Evolutionary conservation across 2,888 invertebrate genomes (phyloP), one percentile per base, ranked within the genome.

Genomic region (Phalera bucephala): DNA sequence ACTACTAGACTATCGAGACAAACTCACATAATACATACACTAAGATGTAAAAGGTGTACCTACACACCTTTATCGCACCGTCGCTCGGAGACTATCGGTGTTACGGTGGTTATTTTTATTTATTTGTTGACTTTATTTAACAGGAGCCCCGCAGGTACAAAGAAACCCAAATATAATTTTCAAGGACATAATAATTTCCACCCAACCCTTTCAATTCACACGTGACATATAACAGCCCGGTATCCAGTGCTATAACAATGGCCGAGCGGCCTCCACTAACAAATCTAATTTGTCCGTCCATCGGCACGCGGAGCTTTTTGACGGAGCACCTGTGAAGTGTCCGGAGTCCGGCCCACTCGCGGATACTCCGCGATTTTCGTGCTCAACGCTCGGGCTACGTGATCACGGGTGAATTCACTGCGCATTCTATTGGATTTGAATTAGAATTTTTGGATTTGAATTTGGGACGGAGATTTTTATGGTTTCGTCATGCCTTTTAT

Each of bases 201-300:
- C 17, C 17, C 3, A 3, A 17, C 17, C 17, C 17, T 17, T 17
- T 17, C 17, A 17, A 17, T 4, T 17, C 17, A 17, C 3, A 17
- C 17, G 17, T 17, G 17, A 17, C 17, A 17, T 17, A 17, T 4
- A 17, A 17, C 17, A 17, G 6, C 6, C 6, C 21, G 6, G n/a
- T n/a, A n/a, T 7, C 7, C 8, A n/a, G 4, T 7, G 21, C 8
- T 12, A 27, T n/a, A 27, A 27, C 14, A 27, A 14, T 27, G n/a
- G 14, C 5, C 1, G 32, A 22, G 6, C 2, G 11, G 21, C 15
- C 8, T 23, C 33, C 53, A 40, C 65, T 65, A 65, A 65, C 65
- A 62, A 65, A 65, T 64, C 65, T 64, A 65, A 65, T 65, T 65
- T 64, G 49, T 30, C 33, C 40, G 35, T 54, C 55, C 43, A 55